Evolutionary conservation across 1,140 invertebrate species (phyloP).

Genomic region (Drosophila burlai): DNA sequence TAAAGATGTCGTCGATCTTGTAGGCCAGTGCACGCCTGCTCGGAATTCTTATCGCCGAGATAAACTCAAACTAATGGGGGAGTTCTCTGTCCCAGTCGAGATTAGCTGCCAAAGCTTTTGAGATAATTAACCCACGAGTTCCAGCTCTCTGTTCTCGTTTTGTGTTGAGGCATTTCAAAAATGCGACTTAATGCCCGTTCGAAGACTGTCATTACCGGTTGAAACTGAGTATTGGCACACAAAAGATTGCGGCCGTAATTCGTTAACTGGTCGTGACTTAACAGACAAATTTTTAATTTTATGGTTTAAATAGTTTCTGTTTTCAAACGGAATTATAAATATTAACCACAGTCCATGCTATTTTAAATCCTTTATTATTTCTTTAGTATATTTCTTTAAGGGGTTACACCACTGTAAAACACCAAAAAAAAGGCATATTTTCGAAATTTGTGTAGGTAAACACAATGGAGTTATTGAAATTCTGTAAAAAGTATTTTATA

Average conservation of each 20-base stretch:
- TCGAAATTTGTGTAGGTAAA: no score
- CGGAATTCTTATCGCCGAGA: slow-evolving; percentile 54
- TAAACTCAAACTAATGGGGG: slow-evolving; percentile 21
- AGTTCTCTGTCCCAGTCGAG: not conserved
- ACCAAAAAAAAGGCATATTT: no score
- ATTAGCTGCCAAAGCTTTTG: slow-evolving; percentile 1
- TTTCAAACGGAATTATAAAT: accelerated
- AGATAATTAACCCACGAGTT: slow-evolving; percentile 14
- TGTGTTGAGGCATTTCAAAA: slow-evolving; percentile 2
- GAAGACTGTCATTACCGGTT: not conserved
- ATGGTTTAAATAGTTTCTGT: no score
- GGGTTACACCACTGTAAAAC: no score
- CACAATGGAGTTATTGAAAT: no score
- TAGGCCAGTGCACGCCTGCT: slow-evolving; percentile 43
- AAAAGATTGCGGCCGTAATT: not conserved
- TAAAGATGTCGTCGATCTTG: slow-evolving; percentile 55
- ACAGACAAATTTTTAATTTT: no score
- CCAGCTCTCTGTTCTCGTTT: not conserved
- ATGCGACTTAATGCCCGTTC: not conserved
- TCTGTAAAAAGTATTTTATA: no score
- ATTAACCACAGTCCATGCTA: not conserved
- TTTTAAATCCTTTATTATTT: not conserved
- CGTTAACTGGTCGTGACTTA: not conserved
- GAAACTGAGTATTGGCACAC: not conserved
- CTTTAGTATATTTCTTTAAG: not conserved